phyloP scores from a whole-genome alignment of 1,140 invertebrate species.

The Heterodera schachtii region DNA sequence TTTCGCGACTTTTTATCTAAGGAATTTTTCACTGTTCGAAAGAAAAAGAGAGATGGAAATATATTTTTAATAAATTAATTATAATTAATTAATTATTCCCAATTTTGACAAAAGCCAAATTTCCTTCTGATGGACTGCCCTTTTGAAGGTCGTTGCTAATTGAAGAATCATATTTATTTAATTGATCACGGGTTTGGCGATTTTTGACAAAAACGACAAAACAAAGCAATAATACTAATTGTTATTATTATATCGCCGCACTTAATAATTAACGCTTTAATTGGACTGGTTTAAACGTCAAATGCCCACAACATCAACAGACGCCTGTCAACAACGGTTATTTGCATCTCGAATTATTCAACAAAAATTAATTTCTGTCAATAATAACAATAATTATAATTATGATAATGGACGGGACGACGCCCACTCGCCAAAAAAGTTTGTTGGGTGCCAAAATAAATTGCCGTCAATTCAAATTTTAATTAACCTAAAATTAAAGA shows the following conservation, averaged over 20 bases:
- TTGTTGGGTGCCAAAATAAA: too few relatives aligned
- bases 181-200: not conserved
- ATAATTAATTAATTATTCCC: not conserved
- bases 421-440: too few relatives aligned
- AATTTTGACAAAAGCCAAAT: conserved; percentile 1
- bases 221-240: not conserved
- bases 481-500: too few relatives aligned
- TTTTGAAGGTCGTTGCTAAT: conserved; percentile 4
- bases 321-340: not conserved
- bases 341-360: not conserved
- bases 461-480: too few relatives aligned
- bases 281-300: not conserved
- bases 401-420: too few relatives aligned
- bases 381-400: too few relatives aligned
- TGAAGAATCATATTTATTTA: not conserved
- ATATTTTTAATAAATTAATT: too few relatives aligned
- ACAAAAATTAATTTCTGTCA: too few relatives aligned
- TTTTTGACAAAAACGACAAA: conserved; percentile 6
- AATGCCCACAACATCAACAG: not conserved
- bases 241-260: too few relatives aligned
- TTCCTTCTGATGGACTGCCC: not conserved
- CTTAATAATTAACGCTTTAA: not conserved
- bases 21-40: too few relatives aligned
- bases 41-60: too few relatives aligned
- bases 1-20: too few relatives aligned